Evolutionary conservation across 2,888 invertebrate genomes (phyloP).

Genomic region (Nomada ruficornis): DNA sequence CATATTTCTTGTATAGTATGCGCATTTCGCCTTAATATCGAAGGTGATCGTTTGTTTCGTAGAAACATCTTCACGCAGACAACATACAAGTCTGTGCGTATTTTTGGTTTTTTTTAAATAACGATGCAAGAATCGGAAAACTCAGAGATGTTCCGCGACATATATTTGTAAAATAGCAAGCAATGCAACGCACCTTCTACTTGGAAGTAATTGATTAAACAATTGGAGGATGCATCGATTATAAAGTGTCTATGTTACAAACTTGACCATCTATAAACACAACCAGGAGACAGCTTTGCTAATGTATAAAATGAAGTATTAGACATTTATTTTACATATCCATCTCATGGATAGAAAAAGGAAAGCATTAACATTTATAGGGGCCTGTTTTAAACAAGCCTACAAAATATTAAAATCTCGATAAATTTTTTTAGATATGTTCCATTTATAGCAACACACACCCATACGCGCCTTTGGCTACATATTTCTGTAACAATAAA

Average conservation of each 20-base stretch:
- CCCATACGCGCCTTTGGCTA: conserved; percentile 22
- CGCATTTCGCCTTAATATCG: background rate
- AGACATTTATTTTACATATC: conserved; percentile 47
- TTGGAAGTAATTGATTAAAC: background rate
- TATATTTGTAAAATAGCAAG: background rate
- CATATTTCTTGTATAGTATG: no score
- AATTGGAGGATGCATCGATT: conserved; percentile 8
- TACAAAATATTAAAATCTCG: conserved; percentile 36
- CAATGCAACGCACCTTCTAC: background rate
- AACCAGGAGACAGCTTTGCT: conserved; percentile 41
- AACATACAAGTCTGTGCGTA: conserved; percentile 29
- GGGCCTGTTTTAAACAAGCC: conserved; percentile 44
- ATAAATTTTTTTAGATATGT: conserved; percentile 38
- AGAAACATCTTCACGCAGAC: background rate
- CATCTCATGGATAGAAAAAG: conserved; percentile 41
- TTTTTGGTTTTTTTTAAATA: background rate
- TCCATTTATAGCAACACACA: conserved; percentile 26
- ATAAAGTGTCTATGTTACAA: conserved; percentile 45
- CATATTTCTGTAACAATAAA: conserved; percentile 28
- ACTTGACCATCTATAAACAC: conserved; percentile 46
- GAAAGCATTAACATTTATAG: conserved; percentile 40
- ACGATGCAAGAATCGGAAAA: background rate
- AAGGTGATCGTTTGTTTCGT: background rate
- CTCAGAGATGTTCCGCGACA: background rate
- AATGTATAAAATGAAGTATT: conserved; percentile 41